phyloP scores from a whole-genome alignment of 2,888 invertebrate species.

The Theretra japonica region DNA sequence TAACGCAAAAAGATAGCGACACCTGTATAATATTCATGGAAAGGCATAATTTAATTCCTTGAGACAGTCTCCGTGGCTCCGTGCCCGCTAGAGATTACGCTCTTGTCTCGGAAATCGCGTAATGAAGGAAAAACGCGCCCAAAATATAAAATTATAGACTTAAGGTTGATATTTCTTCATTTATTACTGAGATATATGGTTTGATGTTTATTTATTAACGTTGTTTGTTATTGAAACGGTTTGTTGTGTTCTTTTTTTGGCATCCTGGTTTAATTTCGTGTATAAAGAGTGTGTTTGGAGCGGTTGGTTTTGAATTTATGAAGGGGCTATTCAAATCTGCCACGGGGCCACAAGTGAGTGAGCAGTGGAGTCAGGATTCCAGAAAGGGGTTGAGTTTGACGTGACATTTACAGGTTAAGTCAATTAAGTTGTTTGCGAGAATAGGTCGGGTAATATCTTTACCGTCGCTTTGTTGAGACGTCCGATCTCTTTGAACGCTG shows the following conservation, averaged over 20 bases:
- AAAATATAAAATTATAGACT: constrained; percentile 76
- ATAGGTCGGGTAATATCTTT: constrained; percentile 59
- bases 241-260: not conserved
- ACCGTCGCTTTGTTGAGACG: constrained; percentile 44
- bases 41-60: constrained; percentile 79
- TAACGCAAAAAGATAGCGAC: constrained; percentile 74
- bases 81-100: constrained; percentile 67
- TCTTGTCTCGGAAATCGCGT: constrained; percentile 72
- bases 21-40: constrained; percentile 82
- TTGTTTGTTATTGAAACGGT: constrained; percentile 15
- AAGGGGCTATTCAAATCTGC: constrained; percentile 40
- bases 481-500: constrained; percentile 40
- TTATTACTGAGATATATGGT: constrained; percentile 43
- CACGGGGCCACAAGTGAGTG: constrained; percentile 13
- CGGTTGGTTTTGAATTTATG: constrained; percentile 26
- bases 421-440: constrained; percentile 67
- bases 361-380: constrained; percentile 38
- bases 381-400: constrained; percentile 66
- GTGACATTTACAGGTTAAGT: constrained; percentile 76
- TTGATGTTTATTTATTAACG: constrained; percentile 30
- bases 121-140: constrained; percentile 71
- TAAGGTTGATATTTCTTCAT: constrained; percentile 62
- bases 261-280: not conserved
- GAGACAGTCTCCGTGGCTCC: constrained; percentile 65
- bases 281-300: constrained; percentile 7